Evolutionary conservation across 37 sponge, comb jelly and placozoan genomes (phyloP), one percentile per base, ranked within the genome.

Genomic region (Dysidea cf. avara): DNA sequence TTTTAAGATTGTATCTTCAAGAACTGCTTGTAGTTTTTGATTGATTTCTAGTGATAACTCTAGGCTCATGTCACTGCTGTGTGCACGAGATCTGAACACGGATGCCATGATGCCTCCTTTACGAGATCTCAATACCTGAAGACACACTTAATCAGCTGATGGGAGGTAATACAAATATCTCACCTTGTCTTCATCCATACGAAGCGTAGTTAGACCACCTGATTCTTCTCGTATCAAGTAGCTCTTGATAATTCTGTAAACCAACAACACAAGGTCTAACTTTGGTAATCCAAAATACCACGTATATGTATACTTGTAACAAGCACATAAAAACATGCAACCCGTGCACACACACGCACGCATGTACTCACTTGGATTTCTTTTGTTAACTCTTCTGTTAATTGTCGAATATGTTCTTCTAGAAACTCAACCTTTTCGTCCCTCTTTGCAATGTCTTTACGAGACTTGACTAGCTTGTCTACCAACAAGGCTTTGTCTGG

Each of bases 1-100:
- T 71, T 93, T 93, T 13, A 93, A 58, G 32, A 93, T n/a, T n/a
- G 86, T 81, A 56, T 93, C 94, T 38, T 93, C 94, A 21, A 93
- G 58, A 0, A 93, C 90, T 3, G 89, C 86, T 64, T 93, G 94
- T 84, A 93, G 71, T 71, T 88, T 87, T 13, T 75, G 34, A 56
- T 83, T 93, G 57, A 93, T 93, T 32, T 93, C 90, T 5, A 93
- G 56, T 16, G 94, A 86, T 6, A 93, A 86, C 51, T 93, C 90
- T 25, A 85, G 68, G 51, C 61, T 93, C 86, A 93, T 76, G 20
- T 79, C 79, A 1, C 36, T 20, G 31, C 28, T 32, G 13, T 16
- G 53, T 1, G 52, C 37, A 17, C 46, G 32, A 2, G 86, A 90
- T 1, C 61, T 33, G 52, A 86, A 93, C 47, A 93, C 86, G 22